These are phyloP conservation scores for Trichogramma pretiosum DNA, from an alignment of 1,140 invertebrate species.

Conservation along the genomic window DNA sequence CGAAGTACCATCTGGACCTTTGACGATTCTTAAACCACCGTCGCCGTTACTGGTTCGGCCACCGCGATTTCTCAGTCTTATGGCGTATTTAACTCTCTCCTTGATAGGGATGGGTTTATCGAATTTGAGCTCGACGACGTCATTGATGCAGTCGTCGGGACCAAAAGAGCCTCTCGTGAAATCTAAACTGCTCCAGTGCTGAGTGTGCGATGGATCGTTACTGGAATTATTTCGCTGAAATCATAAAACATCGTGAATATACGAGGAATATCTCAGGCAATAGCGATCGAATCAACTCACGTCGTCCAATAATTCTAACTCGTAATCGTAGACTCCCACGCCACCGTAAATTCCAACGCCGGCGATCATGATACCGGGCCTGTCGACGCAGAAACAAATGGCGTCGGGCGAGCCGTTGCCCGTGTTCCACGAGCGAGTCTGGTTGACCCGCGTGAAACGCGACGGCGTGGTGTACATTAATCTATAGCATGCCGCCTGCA, in stretches of 20 bases:
- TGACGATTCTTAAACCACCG: constrained; percentile 74
- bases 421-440: constrained; percentile 89
- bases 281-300: constrained; percentile 25
- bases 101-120: constrained; percentile 79
- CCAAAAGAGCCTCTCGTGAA: constrained; percentile 63
- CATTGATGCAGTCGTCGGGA: constrained; percentile 65
- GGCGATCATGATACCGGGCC: constrained; percentile 76
- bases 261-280: constrained; percentile 7
- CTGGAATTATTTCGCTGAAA: constrained; percentile 41
- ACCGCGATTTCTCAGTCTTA: constrained; percentile 84
- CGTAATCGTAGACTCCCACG: constrained; percentile 78
- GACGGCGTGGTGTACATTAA: constrained; percentile 78
- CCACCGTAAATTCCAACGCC: constrained; percentile 87
- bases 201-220: constrained; percentile 50
- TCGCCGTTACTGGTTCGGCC: constrained; percentile 88
- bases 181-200: constrained; percentile 68
- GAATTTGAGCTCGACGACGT: constrained; percentile 85
- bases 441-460: constrained; percentile 81
- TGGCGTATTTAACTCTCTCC: constrained; percentile 82
- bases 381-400: constrained; percentile 89
- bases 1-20: constrained; percentile 84
- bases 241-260: not conserved
- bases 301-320: constrained; percentile 85
- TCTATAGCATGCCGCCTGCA: constrained; percentile 54
- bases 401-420: constrained; percentile 95